Evolutionary conservation across 2,113 vertebrate species (phyloP), one percentile per base, ranked within the genome.

Genomic region (Saccopteryx leptura): DNA sequence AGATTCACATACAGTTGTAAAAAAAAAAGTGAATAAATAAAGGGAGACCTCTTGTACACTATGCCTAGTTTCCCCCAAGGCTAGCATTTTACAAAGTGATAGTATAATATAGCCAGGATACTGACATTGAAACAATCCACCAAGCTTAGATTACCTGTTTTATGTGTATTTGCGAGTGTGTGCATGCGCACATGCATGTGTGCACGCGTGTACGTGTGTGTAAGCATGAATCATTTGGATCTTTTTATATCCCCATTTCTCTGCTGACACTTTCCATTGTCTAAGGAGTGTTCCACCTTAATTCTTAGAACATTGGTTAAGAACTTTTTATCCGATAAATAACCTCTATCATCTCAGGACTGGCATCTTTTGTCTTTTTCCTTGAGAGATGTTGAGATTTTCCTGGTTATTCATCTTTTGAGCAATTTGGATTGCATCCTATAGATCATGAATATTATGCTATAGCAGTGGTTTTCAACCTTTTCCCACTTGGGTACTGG

Each of bases 181-280:
- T 24, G 3, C 31, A 31, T 15, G 2, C 26, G 5, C 31, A 50
- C 12, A 2, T 48, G 10, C 9, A n/a, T 14, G 4, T 60, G 17
- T 39, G 4, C 0, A 1, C 8, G 15, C 0, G 3, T 5, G 10
- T 9, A 3, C 19, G 14, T 1, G 1, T 2, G 1, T 39, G 11
- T 17, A 28, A 2, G 54, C 9, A 28, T 5, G 13, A 9, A 46
- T 26, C 48, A n/a, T 69, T 78, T 80, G 66, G 18, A 50, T 85
- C 63, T 86, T 87, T 28, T 61, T 6, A 28, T n/a, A 79, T 78
- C 39, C 66, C 83, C 58, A 26, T 46, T 78, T 56, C 83, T 91
- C 17, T 83, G 31, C 33, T 74, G 71, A 74, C 74, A 63, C 33
- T 88, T 50, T 90, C 79, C 13, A n/a, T 63, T 92, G 54, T 80